These are phyloP conservation scores for Lobophora halterata DNA, from an alignment of 2,888 invertebrate genomes.

Conservation along the genomic window DNA sequence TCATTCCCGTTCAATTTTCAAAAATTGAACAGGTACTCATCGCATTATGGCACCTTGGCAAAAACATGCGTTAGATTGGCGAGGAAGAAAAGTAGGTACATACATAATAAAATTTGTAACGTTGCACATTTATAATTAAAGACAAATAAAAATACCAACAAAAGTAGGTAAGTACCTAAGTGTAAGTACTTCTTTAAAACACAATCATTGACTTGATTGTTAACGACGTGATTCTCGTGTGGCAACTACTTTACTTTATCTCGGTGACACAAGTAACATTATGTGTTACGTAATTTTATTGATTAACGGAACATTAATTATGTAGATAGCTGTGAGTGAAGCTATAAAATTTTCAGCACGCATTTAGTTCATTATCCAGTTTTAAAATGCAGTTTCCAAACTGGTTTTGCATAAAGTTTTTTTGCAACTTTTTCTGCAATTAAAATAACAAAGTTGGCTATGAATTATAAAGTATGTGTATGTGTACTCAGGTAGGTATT, in stretches of 20 bases:
- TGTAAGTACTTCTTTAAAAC: constrained; percentile 4
- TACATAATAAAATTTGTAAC: constrained; percentile 3
- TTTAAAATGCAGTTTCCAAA: no score
- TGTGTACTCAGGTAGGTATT: no score
- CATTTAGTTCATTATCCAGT: no score
- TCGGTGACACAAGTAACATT: constrained; percentile 5
- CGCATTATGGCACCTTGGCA: no score
- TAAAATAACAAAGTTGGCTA: no score
- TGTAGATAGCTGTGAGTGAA: neutral
- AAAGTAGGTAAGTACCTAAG: neutral
- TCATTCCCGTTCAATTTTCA: no score
- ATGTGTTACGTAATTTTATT: constrained; percentile 12
- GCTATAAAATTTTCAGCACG: neutral
- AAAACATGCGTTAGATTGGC: no score
- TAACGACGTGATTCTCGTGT: neutral
- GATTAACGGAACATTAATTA: constrained; percentile 4
- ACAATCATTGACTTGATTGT: neutral
- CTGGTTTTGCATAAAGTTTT: no score
- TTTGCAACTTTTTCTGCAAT: no score
- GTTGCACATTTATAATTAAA: no score
- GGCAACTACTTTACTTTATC: neutral
- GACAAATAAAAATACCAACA: neutral
- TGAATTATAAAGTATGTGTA: no score
- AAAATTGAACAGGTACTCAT: no score
- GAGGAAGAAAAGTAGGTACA: constrained; percentile 13